Evolutionary conservation across 2,113 vertebrate genomes (phyloP).

Genomic region (Nothoprocta pentlandii): DNA sequence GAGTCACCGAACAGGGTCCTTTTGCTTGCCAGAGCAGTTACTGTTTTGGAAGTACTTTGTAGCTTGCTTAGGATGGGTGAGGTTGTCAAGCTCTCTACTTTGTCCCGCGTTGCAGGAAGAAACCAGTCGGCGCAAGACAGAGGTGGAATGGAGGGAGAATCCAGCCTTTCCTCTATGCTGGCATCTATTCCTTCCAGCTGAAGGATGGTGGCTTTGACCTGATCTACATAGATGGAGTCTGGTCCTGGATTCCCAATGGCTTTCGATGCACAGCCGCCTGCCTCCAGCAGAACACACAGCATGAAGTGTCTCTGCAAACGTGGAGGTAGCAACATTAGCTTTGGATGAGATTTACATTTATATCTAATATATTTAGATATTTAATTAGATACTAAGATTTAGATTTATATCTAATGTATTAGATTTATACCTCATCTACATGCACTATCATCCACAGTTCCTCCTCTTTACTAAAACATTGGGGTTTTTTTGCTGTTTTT

Average conservation of each 20-base stretch:
- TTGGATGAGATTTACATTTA: neutral
- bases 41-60: conserved; percentile 75
- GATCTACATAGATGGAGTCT: conserved; percentile 94
- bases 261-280: conserved; percentile 88
- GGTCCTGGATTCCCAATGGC: conserved; percentile 88
- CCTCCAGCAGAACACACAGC: conserved; percentile 92
- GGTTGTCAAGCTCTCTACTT: conserved; percentile 74
- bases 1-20: conserved; percentile 83
- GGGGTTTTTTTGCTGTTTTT: neutral
- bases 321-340: neutral
- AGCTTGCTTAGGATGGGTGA: conserved; percentile 85
- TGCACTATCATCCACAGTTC: neutral
- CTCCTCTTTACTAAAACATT: neutral
- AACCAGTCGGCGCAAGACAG: conserved; percentile 94
- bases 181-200: conserved; percentile 86
- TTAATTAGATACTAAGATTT: too few relatives aligned
- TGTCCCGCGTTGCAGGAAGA: conserved; percentile 81
- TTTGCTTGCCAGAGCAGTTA: conserved; percentile 64
- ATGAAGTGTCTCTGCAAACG: conserved; percentile 87
- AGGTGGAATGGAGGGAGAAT: conserved; percentile 80
- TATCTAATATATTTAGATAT: too few relatives aligned
- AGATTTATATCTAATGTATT: too few relatives aligned
- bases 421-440: too few relatives aligned
- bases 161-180: conserved; percentile 85
- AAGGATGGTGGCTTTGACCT: conserved; percentile 90